Base-by-base conservation (phyloP, 2,797 vertebrate species). In the Hemitrygon akajei region DNA sequence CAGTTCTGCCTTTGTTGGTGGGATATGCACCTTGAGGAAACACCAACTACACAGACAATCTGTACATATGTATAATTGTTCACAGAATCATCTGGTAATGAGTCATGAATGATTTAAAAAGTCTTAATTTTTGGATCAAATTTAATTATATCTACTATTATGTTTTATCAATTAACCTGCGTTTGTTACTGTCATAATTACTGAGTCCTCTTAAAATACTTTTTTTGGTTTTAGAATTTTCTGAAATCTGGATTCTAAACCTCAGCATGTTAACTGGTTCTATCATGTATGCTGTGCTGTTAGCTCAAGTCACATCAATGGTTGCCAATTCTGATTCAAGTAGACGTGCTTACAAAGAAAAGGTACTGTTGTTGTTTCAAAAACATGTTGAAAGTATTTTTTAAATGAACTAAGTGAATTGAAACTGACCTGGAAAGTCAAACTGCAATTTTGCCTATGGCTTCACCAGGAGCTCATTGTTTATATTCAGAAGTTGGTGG, bases 231-330 rank as follows among this genome's bases (percentile, higher is more conserved):
- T 94, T 93, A 94, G 94, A 94, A 71, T 9, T 94, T 94, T 94
- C 93, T 92, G 94, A 95, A 94, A 93, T 93, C 27, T n/a, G 25
- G 60, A 16, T n/a, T 66, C 95, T 95, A 94, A 94, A 69, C 84
- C 82, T 94, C 60, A 94, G 80, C 73, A 40, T 93, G 87, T 80
- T 93, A 30, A 91, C 20, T 91, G 73, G 77, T 18, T 37, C 91
- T 47, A 80, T 14, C 79, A 71, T 89, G 69, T 93, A 93, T 94
- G 66, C 94, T 94, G 75, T 94, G 58, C 93, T 93, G 40, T 92
- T 95, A 81, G 94, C 73, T 30, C 94, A 69, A 94, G 94, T 87
- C 79, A 84, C 73, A 86, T 91, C 58, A 69, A 73, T 94, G 66
- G 0, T 94, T 66, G 66, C 40, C 60, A 94, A 11, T 58, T 94